Percentiles rank a stretch among this genome's conserved stretches.
Conservation (phyloP, 2,797 vertebrate species). For the Coracias cyanogaster region DNA sequence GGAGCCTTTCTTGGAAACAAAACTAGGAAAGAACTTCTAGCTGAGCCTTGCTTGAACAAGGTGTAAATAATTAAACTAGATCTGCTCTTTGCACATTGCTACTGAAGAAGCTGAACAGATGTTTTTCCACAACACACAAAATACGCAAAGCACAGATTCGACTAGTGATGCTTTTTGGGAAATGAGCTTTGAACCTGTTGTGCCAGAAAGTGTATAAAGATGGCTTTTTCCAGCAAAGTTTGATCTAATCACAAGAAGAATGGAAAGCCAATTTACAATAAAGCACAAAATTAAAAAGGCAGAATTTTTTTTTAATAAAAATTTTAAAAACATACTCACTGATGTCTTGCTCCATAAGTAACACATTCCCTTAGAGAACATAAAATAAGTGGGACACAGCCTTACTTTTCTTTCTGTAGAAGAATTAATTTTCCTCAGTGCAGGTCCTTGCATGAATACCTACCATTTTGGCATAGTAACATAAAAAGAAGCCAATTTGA, state of each 20-base stretch:
- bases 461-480: background rate
- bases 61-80: constrained; percentile 21
- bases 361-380: background rate
- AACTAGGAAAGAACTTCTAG: background rate
- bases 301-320: background rate
- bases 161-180: background rate
- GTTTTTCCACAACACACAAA: background rate
- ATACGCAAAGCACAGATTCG: background rate
- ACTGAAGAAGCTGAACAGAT: constrained; percentile 4
- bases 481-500: background rate
- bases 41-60: background rate
- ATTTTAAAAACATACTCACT: background rate
- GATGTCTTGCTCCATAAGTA: background rate
- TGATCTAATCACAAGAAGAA: background rate
- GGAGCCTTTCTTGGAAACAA: background rate
- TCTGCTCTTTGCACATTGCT: background rate
- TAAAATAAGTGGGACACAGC: background rate
- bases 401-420: background rate
- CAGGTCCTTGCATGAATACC: background rate
- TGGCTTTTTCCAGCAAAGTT: background rate
- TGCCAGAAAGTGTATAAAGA: background rate
- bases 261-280: background rate
- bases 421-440: background rate
- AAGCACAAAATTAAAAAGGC: background rate
- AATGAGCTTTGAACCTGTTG: background rate